Conservation (phyloP, 1,140 invertebrate genomes). For the Penaeus vannamei region DNA sequence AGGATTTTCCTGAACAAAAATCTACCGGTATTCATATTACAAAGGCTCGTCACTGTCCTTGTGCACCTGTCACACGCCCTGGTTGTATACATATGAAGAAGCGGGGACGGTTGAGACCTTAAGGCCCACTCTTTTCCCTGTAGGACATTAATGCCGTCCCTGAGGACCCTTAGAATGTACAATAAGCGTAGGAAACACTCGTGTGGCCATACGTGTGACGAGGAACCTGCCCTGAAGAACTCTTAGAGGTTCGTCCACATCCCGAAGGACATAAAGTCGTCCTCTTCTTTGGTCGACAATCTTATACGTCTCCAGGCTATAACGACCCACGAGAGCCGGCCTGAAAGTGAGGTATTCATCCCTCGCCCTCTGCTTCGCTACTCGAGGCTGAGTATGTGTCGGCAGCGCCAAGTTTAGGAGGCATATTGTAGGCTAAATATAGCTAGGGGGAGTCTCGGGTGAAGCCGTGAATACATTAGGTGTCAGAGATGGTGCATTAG, state of each 20-base stretch:
- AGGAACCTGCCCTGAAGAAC: not conserved
- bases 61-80: no score
- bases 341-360: not conserved
- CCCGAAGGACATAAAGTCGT: no score
- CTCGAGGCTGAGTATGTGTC: slow-evolving; percentile 17
- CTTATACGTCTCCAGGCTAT: not conserved
- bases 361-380: not conserved
- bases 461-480: slow-evolving; percentile 41
- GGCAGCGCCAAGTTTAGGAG: slow-evolving; percentile 47
- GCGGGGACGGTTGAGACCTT: not conserved
- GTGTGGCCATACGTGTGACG: slow-evolving; percentile 11
- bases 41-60: no score
- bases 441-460: not conserved
- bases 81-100: no score
- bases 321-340: not conserved
- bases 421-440: slow-evolving; percentile 32
- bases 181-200: slow-evolving; percentile 40
- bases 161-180: slow-evolving; percentile 37
- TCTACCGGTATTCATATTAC: no score
- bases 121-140: not conserved
- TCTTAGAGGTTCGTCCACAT: no score
- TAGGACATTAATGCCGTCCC: not conserved
- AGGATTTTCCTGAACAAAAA: no score
- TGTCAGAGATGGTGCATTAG: no score
- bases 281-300: no score